These are phyloP conservation scores for Hippocampus kuda DNA, from an alignment of 2,797 vertebrate genomes.

Conservation along the genomic window DNA sequence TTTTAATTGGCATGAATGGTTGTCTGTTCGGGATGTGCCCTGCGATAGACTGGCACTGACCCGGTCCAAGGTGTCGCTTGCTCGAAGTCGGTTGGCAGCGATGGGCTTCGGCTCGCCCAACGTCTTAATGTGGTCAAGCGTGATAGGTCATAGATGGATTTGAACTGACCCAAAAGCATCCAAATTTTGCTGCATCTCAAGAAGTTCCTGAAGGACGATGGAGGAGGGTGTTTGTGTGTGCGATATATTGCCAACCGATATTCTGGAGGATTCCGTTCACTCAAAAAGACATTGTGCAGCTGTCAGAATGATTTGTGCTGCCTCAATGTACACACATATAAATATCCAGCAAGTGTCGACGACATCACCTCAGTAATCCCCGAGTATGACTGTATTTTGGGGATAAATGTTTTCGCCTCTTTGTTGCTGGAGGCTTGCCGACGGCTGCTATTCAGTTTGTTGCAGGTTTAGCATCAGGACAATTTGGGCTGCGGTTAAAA, in stretches of 20 bases:
- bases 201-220: no score
- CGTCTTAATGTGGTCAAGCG: no score
- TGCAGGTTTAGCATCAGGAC: background rate
- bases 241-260: background rate
- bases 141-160: no score
- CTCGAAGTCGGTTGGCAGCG: no score
- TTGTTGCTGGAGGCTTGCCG: background rate
- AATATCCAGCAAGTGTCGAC: background rate
- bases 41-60: no score
- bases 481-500: background rate
- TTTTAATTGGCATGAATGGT: no score
- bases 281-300: background rate
- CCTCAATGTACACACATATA: background rate
- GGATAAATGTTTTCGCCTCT: background rate
- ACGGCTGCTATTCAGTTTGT: background rate
- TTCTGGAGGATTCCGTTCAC: background rate
- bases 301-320: background rate
- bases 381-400: background rate
- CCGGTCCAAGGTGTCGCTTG: no score
- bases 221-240: no score
- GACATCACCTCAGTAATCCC: background rate
- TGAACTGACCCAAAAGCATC: no score
- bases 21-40: no score
- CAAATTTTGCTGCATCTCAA: no score
- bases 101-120: no score